Evolutionary conservation across 2,113 vertebrate species (phyloP), one percentile per base, ranked within the genome.

Genomic region (Papio anubis): DNA sequence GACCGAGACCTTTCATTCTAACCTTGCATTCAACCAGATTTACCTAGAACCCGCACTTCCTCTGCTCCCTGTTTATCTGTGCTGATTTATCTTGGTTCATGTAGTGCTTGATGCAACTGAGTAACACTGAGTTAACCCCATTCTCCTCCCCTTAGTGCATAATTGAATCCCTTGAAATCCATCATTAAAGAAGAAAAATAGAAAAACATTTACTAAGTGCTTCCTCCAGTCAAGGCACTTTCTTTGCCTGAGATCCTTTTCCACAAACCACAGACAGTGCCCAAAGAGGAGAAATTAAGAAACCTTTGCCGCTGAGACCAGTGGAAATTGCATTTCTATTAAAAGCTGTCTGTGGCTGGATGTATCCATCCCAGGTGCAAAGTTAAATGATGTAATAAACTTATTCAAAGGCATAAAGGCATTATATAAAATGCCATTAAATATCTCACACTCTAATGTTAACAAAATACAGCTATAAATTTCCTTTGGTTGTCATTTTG

Each of bases 341-440:
- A 97, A 97, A 97, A 97, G 75, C 87, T 94, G 18, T 95, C 79
- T 90, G 76, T 96, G 57, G 93, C 93, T 94, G 57, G 64, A 55
- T 92, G 27, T 48, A 92, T 96, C 50, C 59, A 92, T 97, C 45
- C 43, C 59, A 96, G 68, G 76, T 90, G 84, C 89, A 97, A 95
- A 89, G 73, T 96, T 96, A 93, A 97, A 92, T 94, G 92, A 92
- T 96, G 48, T 73, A 84, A 97, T 96, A 96, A 97, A 97, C 80
- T 64, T 97, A 88, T 40, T 88, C 79, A 90, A 89, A 98, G 93
- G 73, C 92, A 86, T 90, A 93, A 97, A 93, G 40, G 82, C 87
- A 76, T 97, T 94, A 59, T 14, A 84, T 86, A 92, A 88, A 96
- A 87, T 93, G 82, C 35, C 43, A 94, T 96, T 93, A 93, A 95